A percentile compares a stretch with the other conserved stretches of the same genome.
Evolutionary conservation across 2,797 vertebrate genomes (phyloP).

Genomic region (Meriones psammophilus): DNA sequence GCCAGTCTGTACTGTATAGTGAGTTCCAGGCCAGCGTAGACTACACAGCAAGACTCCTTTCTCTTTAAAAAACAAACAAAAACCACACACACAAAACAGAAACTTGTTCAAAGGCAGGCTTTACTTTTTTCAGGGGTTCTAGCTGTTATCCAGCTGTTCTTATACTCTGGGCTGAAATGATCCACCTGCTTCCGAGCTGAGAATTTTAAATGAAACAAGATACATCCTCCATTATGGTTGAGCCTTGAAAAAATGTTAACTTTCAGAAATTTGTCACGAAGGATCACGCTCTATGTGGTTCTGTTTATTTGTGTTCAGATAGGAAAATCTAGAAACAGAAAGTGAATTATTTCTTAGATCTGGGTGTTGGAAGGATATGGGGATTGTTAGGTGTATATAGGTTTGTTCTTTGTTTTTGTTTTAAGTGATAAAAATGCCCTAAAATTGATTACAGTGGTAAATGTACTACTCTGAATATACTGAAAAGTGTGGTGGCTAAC

Average conservation of each 20-base stretch:
- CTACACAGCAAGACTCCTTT: not conserved
- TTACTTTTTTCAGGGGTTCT: not conserved
- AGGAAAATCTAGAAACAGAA: constrained; percentile 38
- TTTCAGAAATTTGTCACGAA: constrained; percentile 32
- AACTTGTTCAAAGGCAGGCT: not conserved
- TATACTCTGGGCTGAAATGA: not conserved
- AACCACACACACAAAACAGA: not conserved
- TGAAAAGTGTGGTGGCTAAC: not conserved
- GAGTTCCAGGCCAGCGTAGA: not conserved
- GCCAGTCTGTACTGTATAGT: not conserved
- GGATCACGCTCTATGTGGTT: constrained; percentile 8
- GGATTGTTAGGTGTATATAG: not conserved
- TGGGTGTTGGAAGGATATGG: not conserved
- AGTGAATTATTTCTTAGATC: not conserved
- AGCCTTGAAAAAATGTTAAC: constrained; percentile 52
- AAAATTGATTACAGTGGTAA: constrained; percentile 37
- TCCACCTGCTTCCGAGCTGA: not conserved
- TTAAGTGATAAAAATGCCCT: constrained; percentile 49
- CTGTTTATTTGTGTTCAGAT: not conserved
- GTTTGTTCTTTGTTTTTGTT: constrained; percentile 13
- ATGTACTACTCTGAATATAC: not conserved
- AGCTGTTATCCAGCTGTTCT: not conserved
- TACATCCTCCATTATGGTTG: not conserved
- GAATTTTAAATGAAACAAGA: not conserved
- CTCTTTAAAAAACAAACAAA: not conserved